phyloP scores from a whole-genome alignment of 1,140 invertebrate genomes.

The Heliconius melpomene region DNA sequence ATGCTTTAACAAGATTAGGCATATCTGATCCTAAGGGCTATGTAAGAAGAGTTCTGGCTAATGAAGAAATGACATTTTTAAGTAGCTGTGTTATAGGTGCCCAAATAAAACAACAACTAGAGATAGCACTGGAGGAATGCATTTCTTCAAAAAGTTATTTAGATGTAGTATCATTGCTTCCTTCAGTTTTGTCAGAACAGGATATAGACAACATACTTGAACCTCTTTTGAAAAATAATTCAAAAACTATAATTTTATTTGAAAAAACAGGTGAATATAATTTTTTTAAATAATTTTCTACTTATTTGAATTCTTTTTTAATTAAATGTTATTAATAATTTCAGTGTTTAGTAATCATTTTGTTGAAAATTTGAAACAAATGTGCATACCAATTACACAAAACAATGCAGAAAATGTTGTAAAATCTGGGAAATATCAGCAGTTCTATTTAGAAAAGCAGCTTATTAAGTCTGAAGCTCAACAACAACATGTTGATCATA shows the following conservation, averaged over 20 bases:
- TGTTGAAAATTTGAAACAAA: constrained; percentile 86
- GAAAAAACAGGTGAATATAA: constrained; percentile 77
- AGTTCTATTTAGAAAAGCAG: constrained; percentile 83
- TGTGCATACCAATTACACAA: constrained; percentile 86
- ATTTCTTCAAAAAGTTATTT: constrained; percentile 88
- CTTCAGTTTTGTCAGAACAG: constrained; percentile 88
- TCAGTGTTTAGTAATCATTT: constrained; percentile 84
- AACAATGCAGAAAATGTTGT: constrained; percentile 88
- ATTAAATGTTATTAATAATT: constrained; percentile 40
- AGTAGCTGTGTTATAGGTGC: constrained; percentile 89
- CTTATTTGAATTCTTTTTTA: background rate
- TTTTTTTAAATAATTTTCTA: background rate
- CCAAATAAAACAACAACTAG: constrained; percentile 88
- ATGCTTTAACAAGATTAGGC: constrained; percentile 92
- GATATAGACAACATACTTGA: constrained; percentile 89
- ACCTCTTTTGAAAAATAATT: constrained; percentile 82
- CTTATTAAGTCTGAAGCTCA: constrained; percentile 74
- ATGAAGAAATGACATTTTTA: constrained; percentile 88
- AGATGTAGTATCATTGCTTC: constrained; percentile 90
- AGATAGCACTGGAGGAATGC: constrained; percentile 92
- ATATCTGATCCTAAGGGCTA: constrained; percentile 92
- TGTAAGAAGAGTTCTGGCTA: constrained; percentile 89
- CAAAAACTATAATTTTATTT: constrained; percentile 79
- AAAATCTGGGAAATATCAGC: constrained; percentile 85
- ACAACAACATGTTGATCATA: constrained; percentile 80